phyloP scores from a whole-genome alignment of 2,113 vertebrate species.

The Hippolais icterina region DNA sequence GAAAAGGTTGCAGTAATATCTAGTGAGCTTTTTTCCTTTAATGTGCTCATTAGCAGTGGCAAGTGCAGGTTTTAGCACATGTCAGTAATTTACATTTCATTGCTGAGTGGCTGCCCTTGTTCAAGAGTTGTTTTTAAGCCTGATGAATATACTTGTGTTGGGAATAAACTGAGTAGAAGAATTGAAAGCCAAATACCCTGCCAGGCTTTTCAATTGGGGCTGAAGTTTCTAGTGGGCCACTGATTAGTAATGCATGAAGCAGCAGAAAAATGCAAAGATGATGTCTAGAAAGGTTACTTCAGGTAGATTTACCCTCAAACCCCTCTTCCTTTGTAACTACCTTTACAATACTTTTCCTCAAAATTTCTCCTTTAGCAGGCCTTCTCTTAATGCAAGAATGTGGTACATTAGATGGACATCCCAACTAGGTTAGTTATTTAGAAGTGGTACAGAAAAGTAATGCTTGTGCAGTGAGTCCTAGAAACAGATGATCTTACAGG shows the following conservation, averaged over 20 bases:
- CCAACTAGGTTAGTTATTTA: slow-evolving; percentile 33
- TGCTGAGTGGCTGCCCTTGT: slow-evolving; percentile 74
- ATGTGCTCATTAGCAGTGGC: slow-evolving; percentile 78
- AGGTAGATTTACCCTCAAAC: slow-evolving; percentile 70
- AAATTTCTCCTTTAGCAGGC: slow-evolving; percentile 10
- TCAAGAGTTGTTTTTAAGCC: slow-evolving; percentile 75
- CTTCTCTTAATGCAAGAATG: slow-evolving; percentile 68
- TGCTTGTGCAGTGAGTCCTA: slow-evolving; percentile 76
- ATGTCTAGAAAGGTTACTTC: slow-evolving; percentile 46
- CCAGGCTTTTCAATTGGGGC: slow-evolving; percentile 73
- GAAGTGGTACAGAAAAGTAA: slow-evolving; percentile 68
- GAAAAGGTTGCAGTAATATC: slow-evolving; percentile 72
- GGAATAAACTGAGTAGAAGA: slow-evolving; percentile 79
- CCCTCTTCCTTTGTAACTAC: slow-evolving; percentile 51
- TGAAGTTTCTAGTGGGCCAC: slow-evolving; percentile 69
- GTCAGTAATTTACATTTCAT: slow-evolving; percentile 81
- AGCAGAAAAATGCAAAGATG: slow-evolving; percentile 53
- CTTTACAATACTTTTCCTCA: slow-evolving; percentile 56
- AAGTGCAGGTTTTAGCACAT: slow-evolving; percentile 76
- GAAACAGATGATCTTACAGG: slow-evolving; percentile 73
- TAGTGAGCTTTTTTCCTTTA: slow-evolving; percentile 69
- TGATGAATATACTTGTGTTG: slow-evolving; percentile 77
- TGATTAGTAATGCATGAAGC: slow-evolving; percentile 71
- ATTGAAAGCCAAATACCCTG: slow-evolving; percentile 78
- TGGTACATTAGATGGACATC: slow-evolving; percentile 48